A percentile compares a stretch with the other conserved stretches of the same genome.
phyloP scores from a whole-genome alignment of 2,797 vertebrate genomes.

The Phaenicophaeus curvirostris region DNA sequence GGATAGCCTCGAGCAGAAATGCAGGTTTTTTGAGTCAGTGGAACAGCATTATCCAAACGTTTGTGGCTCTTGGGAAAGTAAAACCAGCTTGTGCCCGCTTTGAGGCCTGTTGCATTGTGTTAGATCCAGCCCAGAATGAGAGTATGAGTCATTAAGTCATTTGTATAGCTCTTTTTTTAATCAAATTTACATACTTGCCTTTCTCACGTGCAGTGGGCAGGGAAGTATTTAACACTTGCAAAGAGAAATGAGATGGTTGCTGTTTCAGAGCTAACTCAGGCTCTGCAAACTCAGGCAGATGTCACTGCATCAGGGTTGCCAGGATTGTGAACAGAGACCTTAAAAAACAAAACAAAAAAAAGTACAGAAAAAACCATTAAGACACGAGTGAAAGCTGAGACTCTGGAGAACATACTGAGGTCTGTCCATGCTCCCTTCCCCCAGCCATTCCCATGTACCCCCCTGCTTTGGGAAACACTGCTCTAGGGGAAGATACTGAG shows the following conservation, averaged over 20 bases:
- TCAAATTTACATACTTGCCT: conserved; percentile 6
- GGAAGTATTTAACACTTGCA: conserved; percentile 44
- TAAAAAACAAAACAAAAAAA: background rate
- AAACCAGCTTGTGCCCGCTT: background rate
- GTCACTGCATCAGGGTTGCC: conserved; percentile 13
- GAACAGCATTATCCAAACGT: background rate
- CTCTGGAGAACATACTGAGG: conserved; percentile 43
- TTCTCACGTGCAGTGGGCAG: background rate
- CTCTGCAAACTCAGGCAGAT: conserved; percentile 33
- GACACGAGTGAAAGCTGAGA: conserved; percentile 52
- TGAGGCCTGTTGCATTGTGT: background rate
- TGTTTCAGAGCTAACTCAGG: background rate
- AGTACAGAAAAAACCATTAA: background rate
- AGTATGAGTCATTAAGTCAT: conserved; percentile 29
- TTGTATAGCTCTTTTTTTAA: background rate
- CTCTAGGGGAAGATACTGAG: conserved; percentile 73
- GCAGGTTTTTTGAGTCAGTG: background rate
- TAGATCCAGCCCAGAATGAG: conserved; percentile 53
- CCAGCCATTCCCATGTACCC: conserved; percentile 59
- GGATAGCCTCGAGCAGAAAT: background rate
- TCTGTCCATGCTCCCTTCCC: conserved; percentile 37
- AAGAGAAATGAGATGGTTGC: conserved; percentile 50
- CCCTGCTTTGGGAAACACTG: conserved; percentile 67
- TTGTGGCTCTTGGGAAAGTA: background rate
- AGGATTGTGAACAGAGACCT: conserved; percentile 5